A percentile compares a stretch with the other conserved stretches of the same genome.
phyloP scores from a whole-genome alignment of 2,113 vertebrate species.

The Chaetura pelagica region DNA sequence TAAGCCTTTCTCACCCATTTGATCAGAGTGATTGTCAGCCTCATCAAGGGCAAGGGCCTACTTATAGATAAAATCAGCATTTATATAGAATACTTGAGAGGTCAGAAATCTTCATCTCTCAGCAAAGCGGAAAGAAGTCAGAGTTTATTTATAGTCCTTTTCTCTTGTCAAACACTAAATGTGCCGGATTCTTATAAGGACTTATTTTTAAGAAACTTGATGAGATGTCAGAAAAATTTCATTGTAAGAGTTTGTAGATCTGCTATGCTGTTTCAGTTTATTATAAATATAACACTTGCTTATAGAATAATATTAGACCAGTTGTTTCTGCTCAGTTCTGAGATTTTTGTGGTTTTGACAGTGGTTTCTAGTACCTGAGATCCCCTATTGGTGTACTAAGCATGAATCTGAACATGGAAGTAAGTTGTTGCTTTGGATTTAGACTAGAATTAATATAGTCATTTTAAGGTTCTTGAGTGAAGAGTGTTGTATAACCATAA shows the following conservation, averaged over 20 bases:
- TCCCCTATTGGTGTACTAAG: not conserved
- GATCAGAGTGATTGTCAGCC: constrained; percentile 54
- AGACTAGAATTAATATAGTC: not conserved
- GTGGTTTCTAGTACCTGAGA: not conserved
- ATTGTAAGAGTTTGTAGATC: not conserved
- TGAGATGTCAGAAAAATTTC: not conserved
- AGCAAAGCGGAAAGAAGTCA: constrained; percentile 55
- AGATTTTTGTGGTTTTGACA: not conserved
- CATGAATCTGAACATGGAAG: not conserved
- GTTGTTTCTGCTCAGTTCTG: not conserved
- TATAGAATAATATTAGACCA: not conserved
- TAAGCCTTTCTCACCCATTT: constrained; percentile 56
- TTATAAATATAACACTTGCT: not conserved
- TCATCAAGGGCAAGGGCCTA: constrained; percentile 33
- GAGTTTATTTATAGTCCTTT: constrained; percentile 44
- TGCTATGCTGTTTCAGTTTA: not conserved
- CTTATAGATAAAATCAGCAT: constrained; percentile 62
- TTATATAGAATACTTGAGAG: constrained; percentile 47
- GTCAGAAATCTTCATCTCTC: constrained; percentile 58
- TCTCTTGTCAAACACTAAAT: constrained; percentile 16
- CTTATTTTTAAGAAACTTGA: constrained; percentile 46
- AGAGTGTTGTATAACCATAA: not conserved
- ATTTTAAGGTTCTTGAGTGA: not conserved
- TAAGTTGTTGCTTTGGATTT: not conserved
- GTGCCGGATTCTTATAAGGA: constrained; percentile 47